Base-by-base conservation (phyloP, 1,140 invertebrate genomes). In the Drepana arcuata region DNA sequence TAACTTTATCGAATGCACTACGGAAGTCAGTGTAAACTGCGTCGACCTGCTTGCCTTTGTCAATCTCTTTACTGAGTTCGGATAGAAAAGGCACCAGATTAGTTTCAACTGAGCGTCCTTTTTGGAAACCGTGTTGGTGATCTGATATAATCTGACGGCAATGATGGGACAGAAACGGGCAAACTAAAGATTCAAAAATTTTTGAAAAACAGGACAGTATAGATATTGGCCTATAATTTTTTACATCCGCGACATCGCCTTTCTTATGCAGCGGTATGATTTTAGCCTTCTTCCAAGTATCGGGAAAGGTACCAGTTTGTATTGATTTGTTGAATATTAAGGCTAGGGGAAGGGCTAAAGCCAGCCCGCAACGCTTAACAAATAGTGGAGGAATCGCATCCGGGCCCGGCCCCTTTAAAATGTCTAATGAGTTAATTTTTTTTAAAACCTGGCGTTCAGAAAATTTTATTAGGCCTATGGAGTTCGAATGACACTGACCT, bases 121-220 rank as follows among this genome's bases (percentile, higher is more conserved):
- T 33, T 13, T 13, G 34, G 16, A 40, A 46, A 2, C 31, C 43
- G 11, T 46, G 43, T 9, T 39, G 43, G 7, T 21, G 9, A 7
- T 34, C 25, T 2, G 31, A 34, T 3, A 39, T n/a, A n/a, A n/a
- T n/a, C n/a, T n/a, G n/a, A n/a, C n/a, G n/a, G n/a, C n/a, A n/a
- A n/a, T n/a, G n/a, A n/a, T n/a, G n/a, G n/a, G n/a, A n/a, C n/a
- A n/a, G n/a, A n/a, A n/a, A n/a, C n/a, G n/a, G n/a, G n/a, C 16
- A 46, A 1, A 46, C 14, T 2, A 45, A 14, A 11, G 24, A 33
- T 16, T 45, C 42, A 34, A 38, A 39, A 3, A 46, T 7, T 10
- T 45, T 45, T 0, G 35, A 34, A 24, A 45, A 12, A 18, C 36
- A 45, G 21, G 38, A 41, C 1, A 46, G 15, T 30, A 45, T 39